phyloP scores from a whole-genome alignment of 1,140 invertebrate species.

The Alviniconcha marisindica region DNA sequence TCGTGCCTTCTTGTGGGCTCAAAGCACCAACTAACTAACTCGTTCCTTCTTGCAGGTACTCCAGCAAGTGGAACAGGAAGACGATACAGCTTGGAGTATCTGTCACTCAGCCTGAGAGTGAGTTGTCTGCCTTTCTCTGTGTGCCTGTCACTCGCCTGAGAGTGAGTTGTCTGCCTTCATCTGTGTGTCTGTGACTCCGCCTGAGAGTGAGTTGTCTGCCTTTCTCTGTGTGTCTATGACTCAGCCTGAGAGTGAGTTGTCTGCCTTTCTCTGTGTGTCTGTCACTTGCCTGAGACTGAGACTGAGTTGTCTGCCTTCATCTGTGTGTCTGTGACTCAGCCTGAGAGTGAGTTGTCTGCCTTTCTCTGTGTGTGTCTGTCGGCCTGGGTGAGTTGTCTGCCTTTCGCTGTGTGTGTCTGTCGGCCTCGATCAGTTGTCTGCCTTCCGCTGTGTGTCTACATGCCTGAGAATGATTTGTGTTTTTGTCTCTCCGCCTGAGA shows the following conservation, averaged over 20 bases:
- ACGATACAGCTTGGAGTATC: conserved; percentile 55
- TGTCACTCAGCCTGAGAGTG: conserved; percentile 42
- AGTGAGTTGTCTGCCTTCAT: too few species aligned
- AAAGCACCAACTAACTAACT: too few species aligned
- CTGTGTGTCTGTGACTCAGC: too few species aligned
- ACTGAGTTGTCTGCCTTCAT: too few species aligned
- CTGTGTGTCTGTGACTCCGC: too few species aligned
- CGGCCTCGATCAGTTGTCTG: too few species aligned
- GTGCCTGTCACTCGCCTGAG: background rate
- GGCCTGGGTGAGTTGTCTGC: conserved; percentile 39
- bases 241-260: conserved; percentile 44
- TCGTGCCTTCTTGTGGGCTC: too few species aligned
- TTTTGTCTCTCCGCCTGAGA: conserved; percentile 32
- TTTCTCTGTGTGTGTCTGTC: conserved; percentile 47
- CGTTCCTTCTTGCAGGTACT: conserved; percentile 54
- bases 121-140: background rate
- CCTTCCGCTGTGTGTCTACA: too few species aligned
- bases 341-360: too few species aligned
- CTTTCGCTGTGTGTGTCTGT: background rate
- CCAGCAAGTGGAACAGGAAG: conserved; percentile 54
- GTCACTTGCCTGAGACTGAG: background rate
- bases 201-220: too few species aligned
- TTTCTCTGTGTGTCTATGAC: conserved; percentile 49
- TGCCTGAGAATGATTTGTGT: too few species aligned
- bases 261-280: background rate